phyloP scores from a whole-genome alignment of 2,113 vertebrate species.

The Acrocephalus arundinaceus region DNA sequence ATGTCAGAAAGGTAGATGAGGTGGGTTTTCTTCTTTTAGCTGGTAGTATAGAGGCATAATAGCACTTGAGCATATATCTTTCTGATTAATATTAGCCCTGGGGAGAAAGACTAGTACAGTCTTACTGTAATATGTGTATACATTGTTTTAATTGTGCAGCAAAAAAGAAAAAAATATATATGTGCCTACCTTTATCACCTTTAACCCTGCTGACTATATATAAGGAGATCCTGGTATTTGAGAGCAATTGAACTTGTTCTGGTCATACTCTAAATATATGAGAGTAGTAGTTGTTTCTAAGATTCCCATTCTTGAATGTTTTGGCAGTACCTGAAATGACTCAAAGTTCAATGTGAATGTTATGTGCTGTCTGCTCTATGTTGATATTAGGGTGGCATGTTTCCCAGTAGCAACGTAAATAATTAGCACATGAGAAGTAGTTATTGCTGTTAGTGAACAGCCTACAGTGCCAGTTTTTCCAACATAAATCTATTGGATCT shows the following conservation, averaged over 20 bases:
- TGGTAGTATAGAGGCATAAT: background rate
- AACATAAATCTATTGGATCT: background rate
- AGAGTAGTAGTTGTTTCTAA: background rate
- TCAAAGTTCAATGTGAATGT: background rate
- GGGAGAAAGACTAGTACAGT: background rate
- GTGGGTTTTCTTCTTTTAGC: background rate
- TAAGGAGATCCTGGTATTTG: background rate
- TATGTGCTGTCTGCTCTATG: background rate
- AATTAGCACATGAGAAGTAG: background rate
- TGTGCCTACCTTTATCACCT: background rate
- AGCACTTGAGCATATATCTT: background rate
- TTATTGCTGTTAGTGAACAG: background rate
- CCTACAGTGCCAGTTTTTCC: background rate
- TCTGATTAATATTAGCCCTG: background rate
- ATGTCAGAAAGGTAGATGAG: background rate
- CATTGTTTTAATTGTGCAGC: background rate
- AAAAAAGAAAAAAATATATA: background rate
- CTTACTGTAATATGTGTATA: background rate
- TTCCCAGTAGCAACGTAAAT: conserved; percentile 7
- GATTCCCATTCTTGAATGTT: background rate
- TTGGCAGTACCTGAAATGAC: background rate
- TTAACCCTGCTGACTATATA: background rate
- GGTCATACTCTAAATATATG: background rate
- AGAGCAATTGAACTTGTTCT: background rate
- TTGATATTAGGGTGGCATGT: background rate